Percentiles rank a stretch among this genome's conserved stretches.
Evolutionary conservation across 2,113 vertebrate genomes (phyloP).

Genomic region (Tamias sibiricus): DNA sequence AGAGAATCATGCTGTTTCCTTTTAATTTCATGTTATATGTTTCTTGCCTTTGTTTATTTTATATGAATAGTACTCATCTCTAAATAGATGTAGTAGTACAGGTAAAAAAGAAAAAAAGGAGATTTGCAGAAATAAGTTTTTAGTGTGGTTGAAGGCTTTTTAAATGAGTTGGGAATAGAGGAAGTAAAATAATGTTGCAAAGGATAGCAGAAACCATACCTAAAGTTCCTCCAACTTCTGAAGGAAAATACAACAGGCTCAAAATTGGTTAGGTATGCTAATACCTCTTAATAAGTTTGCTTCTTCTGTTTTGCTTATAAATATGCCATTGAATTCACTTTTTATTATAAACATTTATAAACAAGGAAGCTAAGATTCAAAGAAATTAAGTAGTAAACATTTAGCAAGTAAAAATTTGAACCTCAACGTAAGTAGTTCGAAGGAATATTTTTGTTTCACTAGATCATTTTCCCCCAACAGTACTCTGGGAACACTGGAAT

Average conservation of each 20-base stretch:
- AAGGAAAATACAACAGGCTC: neutral
- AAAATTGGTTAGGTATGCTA: conserved; percentile 2
- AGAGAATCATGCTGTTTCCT: conserved; percentile 9
- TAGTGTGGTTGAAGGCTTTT: conserved; percentile 20
- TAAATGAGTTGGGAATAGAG: neutral
- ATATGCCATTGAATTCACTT: neutral
- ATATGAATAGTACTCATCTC: neutral
- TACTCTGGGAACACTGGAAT: neutral
- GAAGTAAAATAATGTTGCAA: neutral
- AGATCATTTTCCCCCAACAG: neutral
- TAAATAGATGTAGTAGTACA: neutral
- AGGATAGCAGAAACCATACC: neutral
- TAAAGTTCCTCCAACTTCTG: neutral
- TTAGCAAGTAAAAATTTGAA: conserved; percentile 49
- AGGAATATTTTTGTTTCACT: conserved; percentile 36
- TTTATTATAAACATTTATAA: conserved; percentile 33
- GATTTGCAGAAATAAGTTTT: neutral
- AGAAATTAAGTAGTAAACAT: conserved; percentile 49
- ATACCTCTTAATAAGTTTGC: conserved; percentile 9
- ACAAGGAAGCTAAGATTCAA: neutral
- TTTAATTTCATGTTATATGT: conserved; percentile 25
- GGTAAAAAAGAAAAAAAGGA: neutral
- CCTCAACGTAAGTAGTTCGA: neutral
- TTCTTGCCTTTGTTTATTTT: conserved; percentile 53
- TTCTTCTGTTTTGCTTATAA: neutral